Percentiles rank a stretch among this genome's conserved stretches.
Evolutionary conservation across 2,797 vertebrate genomes (phyloP).

Genomic region (Cottoperca gobio): DNA sequence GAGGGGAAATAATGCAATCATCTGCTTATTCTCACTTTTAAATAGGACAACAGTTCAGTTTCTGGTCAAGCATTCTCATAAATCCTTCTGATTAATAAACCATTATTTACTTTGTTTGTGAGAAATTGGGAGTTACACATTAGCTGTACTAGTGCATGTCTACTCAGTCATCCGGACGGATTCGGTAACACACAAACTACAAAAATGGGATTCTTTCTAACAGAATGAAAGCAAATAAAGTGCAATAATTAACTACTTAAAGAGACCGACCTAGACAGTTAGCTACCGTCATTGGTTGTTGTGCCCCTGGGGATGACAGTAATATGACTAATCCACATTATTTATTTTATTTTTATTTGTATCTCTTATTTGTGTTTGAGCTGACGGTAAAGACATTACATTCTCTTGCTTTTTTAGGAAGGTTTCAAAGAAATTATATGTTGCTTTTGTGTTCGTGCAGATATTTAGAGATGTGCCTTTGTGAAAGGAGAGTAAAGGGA

Average conservation of each 20-base stretch:
- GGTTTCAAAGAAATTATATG: neutral
- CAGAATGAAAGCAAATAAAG: constrained; percentile 40
- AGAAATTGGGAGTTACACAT: constrained; percentile 24
- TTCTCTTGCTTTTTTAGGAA: neutral
- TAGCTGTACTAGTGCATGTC: constrained; percentile 18
- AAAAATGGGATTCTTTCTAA: constrained; percentile 10
- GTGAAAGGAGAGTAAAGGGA: neutral
- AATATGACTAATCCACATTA: constrained; percentile 38
- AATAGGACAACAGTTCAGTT: constrained; percentile 17
- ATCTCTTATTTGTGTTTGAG: constrained; percentile 13
- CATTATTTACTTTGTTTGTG: constrained; percentile 41
- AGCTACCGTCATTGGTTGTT: constrained; percentile 17
- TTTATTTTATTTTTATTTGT: constrained; percentile 16
- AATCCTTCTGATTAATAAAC: constrained; percentile 49
- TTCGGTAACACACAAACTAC: constrained; percentile 11
- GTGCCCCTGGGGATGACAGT: constrained; percentile 12
- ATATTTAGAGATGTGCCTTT: constrained; percentile 6
- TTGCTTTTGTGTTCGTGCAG: neutral
- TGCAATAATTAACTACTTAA: constrained; percentile 33
- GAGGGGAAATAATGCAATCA: constrained; percentile 53
- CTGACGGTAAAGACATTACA: neutral
- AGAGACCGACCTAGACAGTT: constrained; percentile 39
- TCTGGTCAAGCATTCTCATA: constrained; percentile 39
- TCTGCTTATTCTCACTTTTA: constrained; percentile 52
- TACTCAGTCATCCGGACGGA: constrained; percentile 41